These are phyloP conservation scores for Mastomys coucha DNA, from an alignment of 2,113 vertebrate species.

Conservation along the genomic window DNA sequence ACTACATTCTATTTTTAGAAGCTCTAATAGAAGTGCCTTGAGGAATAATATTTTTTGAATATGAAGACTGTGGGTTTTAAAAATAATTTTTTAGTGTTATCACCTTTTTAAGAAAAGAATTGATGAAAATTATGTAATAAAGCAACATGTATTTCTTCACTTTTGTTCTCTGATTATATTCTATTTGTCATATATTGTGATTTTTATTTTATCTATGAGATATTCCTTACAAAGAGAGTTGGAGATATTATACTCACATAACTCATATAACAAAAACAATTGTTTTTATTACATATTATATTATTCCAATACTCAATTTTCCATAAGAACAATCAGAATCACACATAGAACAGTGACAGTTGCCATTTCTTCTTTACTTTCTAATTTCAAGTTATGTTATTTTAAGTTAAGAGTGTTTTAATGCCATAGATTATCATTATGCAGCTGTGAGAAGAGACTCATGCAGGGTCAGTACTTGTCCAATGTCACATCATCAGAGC, in stretches of 20 bases:
- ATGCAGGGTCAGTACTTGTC: not conserved
- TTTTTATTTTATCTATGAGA: slow-evolving; percentile 9
- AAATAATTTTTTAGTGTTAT: slow-evolving; percentile 8
- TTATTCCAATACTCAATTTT: not conserved
- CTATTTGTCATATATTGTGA: not conserved
- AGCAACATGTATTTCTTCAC: not conserved
- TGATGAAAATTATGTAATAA: not conserved
- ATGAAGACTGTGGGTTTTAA: not conserved
- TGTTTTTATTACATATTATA: not conserved
- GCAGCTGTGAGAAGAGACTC: not conserved
- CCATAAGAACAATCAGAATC: not conserved
- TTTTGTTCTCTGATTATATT: slow-evolving; percentile 11
- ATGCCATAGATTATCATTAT: not conserved
- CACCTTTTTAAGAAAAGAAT: not conserved
- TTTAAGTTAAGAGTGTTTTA: not conserved
- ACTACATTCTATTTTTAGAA: slow-evolving; percentile 42
- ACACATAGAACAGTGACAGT: not conserved
- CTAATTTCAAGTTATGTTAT: not conserved
- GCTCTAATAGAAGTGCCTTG: not conserved
- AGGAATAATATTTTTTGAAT: not conserved
- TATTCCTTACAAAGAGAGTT: not conserved
- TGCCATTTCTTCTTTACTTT: not conserved
- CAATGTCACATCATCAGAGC: not conserved
- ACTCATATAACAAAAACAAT: not conserved
- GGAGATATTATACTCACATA: not conserved